phyloP scores from a whole-genome alignment of 2,113 vertebrate species.

The Silurus asotus region DNA sequence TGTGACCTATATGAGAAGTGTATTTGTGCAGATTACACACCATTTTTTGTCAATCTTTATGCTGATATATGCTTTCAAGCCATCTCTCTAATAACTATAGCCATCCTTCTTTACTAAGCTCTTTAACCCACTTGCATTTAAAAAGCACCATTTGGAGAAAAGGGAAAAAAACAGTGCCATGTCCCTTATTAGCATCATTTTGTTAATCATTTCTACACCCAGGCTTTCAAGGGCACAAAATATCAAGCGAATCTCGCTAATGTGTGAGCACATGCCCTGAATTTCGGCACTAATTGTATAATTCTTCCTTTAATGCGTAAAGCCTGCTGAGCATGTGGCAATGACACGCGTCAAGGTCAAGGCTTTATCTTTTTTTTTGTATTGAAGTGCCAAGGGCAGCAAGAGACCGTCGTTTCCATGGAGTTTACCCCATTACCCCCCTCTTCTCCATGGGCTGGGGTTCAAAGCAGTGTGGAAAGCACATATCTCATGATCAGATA shows the following conservation, averaged over 20 bases:
- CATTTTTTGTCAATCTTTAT: neutral
- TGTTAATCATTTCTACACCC: slow-evolving; percentile 10
- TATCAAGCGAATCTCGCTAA: neutral
- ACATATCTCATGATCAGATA: neutral
- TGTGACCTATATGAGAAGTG: neutral
- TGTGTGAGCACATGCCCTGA: slow-evolving; percentile 1
- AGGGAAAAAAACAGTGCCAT: neutral
- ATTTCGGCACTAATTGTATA: slow-evolving; percentile 13
- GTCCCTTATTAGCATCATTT: slow-evolving; percentile 12
- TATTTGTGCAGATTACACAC: neutral
- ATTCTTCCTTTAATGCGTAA: neutral
- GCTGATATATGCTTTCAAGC: neutral
- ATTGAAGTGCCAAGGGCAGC: neutral
- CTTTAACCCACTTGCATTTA: neutral
- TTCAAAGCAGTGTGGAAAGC: slow-evolving; percentile 1
- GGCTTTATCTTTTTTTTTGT: neutral
- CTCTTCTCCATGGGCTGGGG: neutral
- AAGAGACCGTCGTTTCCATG: slow-evolving; percentile 31
- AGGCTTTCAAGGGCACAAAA: slow-evolving; percentile 15
- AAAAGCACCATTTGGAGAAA: neutral
- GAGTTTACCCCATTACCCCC: slow-evolving; percentile 19
- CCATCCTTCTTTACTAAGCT: neutral
- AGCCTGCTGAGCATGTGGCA: neutral
- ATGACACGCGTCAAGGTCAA: slow-evolving; percentile 33
- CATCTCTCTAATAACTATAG: neutral